Base-by-base conservation (phyloP, 1,140 invertebrate genomes). In the Diabrotica undecimpunctata region DNA sequence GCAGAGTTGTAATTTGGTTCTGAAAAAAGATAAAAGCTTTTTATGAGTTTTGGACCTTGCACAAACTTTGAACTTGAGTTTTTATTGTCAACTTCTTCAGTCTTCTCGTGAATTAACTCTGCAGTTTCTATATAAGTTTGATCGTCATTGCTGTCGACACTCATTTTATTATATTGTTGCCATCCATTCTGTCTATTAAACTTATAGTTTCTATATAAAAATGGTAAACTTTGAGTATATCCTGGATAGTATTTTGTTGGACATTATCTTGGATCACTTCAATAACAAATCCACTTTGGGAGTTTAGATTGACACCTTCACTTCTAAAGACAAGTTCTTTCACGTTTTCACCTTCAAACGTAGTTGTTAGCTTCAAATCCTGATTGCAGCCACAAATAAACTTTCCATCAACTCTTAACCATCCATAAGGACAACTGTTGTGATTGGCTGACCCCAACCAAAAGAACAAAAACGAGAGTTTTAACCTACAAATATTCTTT, bases 211-310 rank as follows among this genome's bases (percentile, higher is more conserved):
- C 25, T 25, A 25, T 25, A 25, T 25, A 25, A 1, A 25, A 4
- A 25, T 25, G 25, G 25, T 36, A 10, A n/a, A 4, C 6, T 36
- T 13, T 12, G 51, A 11, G 10, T 14, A 3, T 53, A 12, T 53
- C 66, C 70, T 0, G 77, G 74, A 59, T 62, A 68, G 14, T 72
- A 65, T 53, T 70, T 58, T 66, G 74, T 74, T 0, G 79, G 75
- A 68, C 84, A 84, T 65, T 80, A 66, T 86, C 84, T 67, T 86
- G 84, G 11, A 79, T 68, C 11, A 84, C 74, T 66, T 86, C 83
- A 11, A 86, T 70, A 0, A 83, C 69, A 67, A 86, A 86, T 50
- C 85, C 85, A 69, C 73, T 80, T 9, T 65, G 57, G 4, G 64
- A 66, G n/a, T 55, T 57, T 38, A n/a, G 64, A 41, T 61, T 37